Conservation (phyloP, 2,888 invertebrate species). For the Empis stercorea region DNA sequence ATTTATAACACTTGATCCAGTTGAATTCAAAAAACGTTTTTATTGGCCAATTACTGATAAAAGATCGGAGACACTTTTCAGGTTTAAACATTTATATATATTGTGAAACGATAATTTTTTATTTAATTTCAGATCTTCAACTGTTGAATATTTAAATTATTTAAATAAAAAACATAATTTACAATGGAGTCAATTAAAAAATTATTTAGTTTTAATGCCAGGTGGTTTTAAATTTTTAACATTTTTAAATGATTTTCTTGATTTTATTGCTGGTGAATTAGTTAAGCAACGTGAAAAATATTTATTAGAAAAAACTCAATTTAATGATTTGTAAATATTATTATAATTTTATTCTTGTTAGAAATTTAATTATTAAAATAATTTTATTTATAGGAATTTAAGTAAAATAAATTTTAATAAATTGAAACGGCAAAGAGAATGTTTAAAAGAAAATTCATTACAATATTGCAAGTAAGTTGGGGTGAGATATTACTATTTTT, state of each 20-base stretch:
- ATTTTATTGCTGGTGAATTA: conserved; percentile 26
- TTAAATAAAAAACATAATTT: conserved; percentile 31
- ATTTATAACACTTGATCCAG: conserved; percentile 28
- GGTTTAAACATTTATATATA: conserved; percentile 4
- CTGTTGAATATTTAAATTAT: conserved; percentile 29
- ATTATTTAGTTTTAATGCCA: conserved; percentile 33
- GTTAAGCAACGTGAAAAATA: conserved; percentile 26
- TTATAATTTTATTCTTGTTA: not conserved
- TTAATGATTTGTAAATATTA: not conserved
- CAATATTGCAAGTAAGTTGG: conserved; percentile 21
- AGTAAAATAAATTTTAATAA: conserved; percentile 6
- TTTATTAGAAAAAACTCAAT: conserved; percentile 5
- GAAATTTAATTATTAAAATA: not conserved
- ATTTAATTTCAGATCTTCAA: conserved; percentile 19
- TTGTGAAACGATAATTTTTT: not conserved
- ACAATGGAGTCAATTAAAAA: conserved; percentile 28
- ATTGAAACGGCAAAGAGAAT: conserved; percentile 19
- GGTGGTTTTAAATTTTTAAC: conserved; percentile 33
- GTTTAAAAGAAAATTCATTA: conserved; percentile 25
- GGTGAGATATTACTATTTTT: no score
- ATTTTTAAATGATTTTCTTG: conserved; percentile 27
- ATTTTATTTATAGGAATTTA: not conserved
- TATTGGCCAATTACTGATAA: conserved; percentile 35
- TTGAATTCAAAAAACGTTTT: conserved; percentile 32
- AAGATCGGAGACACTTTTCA: conserved; percentile 27